Conservation (phyloP, 2,888 invertebrate genomes). For the Eupithecia vulgata region DNA sequence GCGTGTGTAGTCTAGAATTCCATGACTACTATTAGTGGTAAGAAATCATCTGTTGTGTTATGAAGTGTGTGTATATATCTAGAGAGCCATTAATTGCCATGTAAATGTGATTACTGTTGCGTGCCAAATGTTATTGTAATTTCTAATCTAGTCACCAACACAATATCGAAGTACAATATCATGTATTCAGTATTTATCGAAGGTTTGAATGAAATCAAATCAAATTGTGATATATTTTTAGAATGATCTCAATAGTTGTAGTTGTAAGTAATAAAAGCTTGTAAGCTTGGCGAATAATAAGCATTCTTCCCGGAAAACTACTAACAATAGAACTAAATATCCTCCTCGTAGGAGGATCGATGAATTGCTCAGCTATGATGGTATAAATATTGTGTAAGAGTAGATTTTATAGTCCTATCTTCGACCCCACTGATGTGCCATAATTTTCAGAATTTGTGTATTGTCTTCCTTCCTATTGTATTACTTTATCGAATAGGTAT, state of each 20-base stretch:
- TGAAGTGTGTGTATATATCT: not conserved
- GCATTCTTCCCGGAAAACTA: not conserved
- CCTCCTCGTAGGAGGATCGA: not conserved
- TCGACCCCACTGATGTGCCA: not conserved
- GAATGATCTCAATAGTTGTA: conserved; percentile 31
- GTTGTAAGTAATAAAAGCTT: conserved; percentile 9
- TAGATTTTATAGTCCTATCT: not conserved
- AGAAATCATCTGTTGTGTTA: not conserved
- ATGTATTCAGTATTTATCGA: conserved; percentile 11
- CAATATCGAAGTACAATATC: conserved; percentile 27
- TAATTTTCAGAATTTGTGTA: conserved; percentile 5
- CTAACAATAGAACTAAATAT: not conserved
- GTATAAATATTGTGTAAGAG: not conserved
- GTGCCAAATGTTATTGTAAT: conserved; percentile 31
- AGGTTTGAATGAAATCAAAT: conserved; percentile 17
- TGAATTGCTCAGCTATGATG: conserved; percentile 1
- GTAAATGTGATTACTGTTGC: conserved; percentile 21
- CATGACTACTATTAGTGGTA: conserved; percentile 4
- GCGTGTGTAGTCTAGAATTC: conserved; percentile 11
- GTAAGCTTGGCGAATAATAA: conserved; percentile 10
- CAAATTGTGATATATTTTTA: conserved; percentile 34
- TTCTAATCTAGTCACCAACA: conserved; percentile 24
- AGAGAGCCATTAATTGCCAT: conserved; percentile 21
- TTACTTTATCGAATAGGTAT: conserved; percentile 10
- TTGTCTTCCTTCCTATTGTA: conserved; percentile 22